Evolutionary conservation across 2,797 vertebrate genomes (phyloP), one percentile per base, ranked within the genome.

Genomic region (Sebastes vulpes): DNA sequence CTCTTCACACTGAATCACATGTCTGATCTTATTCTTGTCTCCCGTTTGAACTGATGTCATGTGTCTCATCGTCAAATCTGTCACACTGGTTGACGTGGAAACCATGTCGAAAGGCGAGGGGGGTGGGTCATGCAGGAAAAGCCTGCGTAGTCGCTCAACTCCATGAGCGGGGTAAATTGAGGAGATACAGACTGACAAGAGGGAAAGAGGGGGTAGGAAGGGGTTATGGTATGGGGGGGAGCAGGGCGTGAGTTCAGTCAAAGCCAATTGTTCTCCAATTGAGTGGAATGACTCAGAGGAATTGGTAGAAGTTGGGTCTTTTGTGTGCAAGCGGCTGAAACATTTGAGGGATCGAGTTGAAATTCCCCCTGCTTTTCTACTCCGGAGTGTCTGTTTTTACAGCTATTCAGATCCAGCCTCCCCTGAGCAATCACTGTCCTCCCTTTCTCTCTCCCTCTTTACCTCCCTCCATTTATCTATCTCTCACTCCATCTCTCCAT

Each of bases 11-110:
- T 75, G 74, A 83, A 91, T 95, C 96, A 95, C 90, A 94, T 90
- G 94, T 95, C 92, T 90, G 83, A 92, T 93, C 93, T 92, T 69
- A 93, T 95, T 93, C 86, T 83, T 89, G 88, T 95, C 94, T 94
- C 85, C 78, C 50, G 21, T 90, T 93, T 92, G 92, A 94, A 92
- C 91, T 84, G 79, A 85, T 91, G 94, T 95, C 95, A 95, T 93
- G 90, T 93, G 93, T 88, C 87, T 93, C 90, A 79, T 93, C 86
- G 48, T 82, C 83, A 89, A 86, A 90, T 93, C 94, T 91, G 95
- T 94, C 94, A 95, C 92, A 92, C 77, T 83, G 85, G 82, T 84
- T 85, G 90, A 92, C 48, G 70, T 79, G 82, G 82, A 89, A 76
- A 90, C 92, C 78, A 60, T 90, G 90, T 85, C 75, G n/a, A 90